A percentile compares a stretch with the other conserved stretches of the same genome.
phyloP scores from a whole-genome alignment of 2,888 invertebrate species.

The Bunonema sp. region DNA sequence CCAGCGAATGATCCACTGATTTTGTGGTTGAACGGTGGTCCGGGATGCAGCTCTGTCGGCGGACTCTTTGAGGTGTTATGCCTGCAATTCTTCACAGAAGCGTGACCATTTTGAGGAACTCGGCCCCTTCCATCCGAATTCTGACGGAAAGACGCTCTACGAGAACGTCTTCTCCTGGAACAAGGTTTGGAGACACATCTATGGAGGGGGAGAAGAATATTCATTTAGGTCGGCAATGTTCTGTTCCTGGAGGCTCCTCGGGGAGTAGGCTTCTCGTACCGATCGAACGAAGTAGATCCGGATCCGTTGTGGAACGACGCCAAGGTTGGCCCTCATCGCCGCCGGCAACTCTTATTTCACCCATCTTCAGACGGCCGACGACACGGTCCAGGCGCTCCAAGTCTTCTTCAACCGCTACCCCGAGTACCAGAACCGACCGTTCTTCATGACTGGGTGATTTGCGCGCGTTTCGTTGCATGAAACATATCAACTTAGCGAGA shows the following conservation, averaged over 20 bases:
- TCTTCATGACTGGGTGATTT: conserved; percentile 51
- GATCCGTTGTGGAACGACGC: no score
- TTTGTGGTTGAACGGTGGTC: conserved; percentile 47
- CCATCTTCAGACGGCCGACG: conserved; percentile 44
- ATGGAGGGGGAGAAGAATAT: background rate
- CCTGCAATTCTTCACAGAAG: no score
- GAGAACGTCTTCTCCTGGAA: conserved; percentile 39
- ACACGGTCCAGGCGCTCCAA: conserved; percentile 47
- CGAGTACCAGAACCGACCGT: conserved; percentile 46
- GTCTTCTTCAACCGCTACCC: conserved; percentile 48
- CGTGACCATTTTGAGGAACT: no score
- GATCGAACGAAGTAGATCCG: conserved; percentile 27
- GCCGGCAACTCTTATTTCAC: conserved; percentile 3
- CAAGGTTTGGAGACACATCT: conserved; percentile 12
- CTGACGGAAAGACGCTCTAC: conserved; percentile 21
- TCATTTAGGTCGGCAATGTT: conserved; percentile 47
- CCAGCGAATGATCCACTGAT: conserved; percentile 46
- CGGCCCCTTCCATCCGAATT: conserved; percentile 45
- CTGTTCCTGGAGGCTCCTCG: conserved; percentile 51
- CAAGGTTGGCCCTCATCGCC: no score
- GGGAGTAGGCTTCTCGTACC: conserved; percentile 51
- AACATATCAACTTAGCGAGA: conserved; percentile 8
- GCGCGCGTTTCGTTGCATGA: no score
- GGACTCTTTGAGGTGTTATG: no score
- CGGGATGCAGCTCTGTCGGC: conserved; percentile 47